Conservation (phyloP, 2,113 vertebrate species). For the Siphamia tubifer region DNA sequence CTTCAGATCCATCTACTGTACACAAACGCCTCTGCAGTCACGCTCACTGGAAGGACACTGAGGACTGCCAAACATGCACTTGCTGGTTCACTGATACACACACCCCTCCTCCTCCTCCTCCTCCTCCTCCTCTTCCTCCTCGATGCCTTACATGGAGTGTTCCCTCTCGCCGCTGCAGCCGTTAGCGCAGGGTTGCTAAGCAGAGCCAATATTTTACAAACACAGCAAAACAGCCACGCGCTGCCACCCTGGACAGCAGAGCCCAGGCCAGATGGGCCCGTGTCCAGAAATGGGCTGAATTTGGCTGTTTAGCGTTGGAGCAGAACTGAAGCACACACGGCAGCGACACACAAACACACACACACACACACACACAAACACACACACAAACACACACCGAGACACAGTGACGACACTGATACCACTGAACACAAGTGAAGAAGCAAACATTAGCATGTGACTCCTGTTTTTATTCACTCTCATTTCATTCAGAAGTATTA, state of each 20-base stretch:
- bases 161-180: slow-evolving; percentile 27
- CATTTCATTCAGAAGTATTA: too few relatives aligned
- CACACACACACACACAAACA: too few relatives aligned
- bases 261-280: slow-evolving; percentile 1
- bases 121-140: slow-evolving; percentile 39
- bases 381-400: too few relatives aligned
- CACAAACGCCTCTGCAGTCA: slow-evolving; percentile 15
- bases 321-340: too few relatives aligned
- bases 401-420: too few relatives aligned
- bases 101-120: background rate
- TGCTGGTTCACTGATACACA: slow-evolving; percentile 16
- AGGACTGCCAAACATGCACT: slow-evolving; percentile 53
- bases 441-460: too few relatives aligned
- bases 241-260: slow-evolving; percentile 38
- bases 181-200: slow-evolving; percentile 69
- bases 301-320: too few relatives aligned
- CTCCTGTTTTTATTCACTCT: too few relatives aligned
- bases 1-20: background rate
- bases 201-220: slow-evolving; percentile 64
- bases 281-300: slow-evolving; percentile 23
- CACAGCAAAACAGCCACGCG: slow-evolving; percentile 54
- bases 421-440: too few relatives aligned
- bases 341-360: too few relatives aligned
- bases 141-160: slow-evolving; percentile 68
- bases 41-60: slow-evolving; percentile 36